phyloP scores from a whole-genome alignment of 2,888 invertebrate species.

The Pristionchus exspectatus region DNA sequence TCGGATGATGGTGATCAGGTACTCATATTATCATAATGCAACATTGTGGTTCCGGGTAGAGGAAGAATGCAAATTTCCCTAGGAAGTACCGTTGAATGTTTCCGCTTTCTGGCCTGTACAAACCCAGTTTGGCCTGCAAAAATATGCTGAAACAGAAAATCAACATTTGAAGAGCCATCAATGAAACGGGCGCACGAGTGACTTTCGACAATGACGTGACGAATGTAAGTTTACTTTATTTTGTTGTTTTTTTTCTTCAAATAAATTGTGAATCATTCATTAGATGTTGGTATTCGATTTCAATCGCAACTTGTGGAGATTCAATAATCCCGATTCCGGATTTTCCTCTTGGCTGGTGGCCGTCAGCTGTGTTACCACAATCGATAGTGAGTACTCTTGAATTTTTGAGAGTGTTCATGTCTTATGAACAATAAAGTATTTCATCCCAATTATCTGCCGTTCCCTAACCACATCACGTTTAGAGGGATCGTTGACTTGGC shows the following conservation, averaged over 20 bases:
- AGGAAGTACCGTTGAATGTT: too few relatives aligned
- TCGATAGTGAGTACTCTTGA: not conserved
- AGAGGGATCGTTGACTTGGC: too few relatives aligned
- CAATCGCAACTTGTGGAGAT: not conserved
- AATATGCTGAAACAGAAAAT: too few relatives aligned
- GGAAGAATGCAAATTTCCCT: too few relatives aligned
- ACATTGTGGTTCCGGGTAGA: too few relatives aligned
- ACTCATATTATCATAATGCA: too few relatives aligned
- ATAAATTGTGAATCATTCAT: not conserved
- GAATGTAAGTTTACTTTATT: not conserved
- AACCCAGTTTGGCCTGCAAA: too few relatives aligned
- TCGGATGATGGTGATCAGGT: too few relatives aligned
- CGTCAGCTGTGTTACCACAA: not conserved
- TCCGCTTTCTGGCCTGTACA: too few relatives aligned
- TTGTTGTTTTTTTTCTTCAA: not conserved
- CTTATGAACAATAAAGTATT: not conserved
- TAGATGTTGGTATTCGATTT: not conserved
- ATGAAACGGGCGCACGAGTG: not conserved
- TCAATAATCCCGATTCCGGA: not conserved
- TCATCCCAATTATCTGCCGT: not conserved
- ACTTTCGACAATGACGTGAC: not conserved
- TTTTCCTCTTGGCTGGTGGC: not conserved
- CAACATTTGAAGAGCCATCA: not conserved
- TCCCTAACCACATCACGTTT: too few relatives aligned
- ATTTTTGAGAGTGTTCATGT: not conserved